Conservation (phyloP, 2,888 invertebrate genomes). For the Tenthredo distinguenda region DNA sequence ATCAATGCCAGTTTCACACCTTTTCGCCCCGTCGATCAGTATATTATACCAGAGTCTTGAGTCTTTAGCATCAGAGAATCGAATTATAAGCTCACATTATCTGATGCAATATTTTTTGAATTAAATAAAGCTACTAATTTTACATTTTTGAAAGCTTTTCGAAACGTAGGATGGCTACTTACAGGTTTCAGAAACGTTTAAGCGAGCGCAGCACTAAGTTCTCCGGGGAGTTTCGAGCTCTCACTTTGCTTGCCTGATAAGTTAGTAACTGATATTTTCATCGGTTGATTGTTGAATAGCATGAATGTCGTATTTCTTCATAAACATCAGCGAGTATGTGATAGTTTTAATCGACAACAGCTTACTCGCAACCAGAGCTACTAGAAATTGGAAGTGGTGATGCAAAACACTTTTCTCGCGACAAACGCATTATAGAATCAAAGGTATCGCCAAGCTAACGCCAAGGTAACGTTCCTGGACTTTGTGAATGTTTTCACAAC, state of each 20-base stretch:
- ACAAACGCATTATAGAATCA: background rate
- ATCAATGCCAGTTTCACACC: too few species aligned
- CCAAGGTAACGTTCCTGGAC: background rate
- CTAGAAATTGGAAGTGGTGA: background rate
- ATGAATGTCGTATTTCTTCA: background rate
- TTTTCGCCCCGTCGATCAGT: too few species aligned
- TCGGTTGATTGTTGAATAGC: background rate
- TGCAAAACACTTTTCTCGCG: background rate
- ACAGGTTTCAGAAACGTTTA: background rate
- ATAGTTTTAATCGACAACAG: too few species aligned
- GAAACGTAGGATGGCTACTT: background rate
- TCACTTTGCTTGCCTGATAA: background rate
- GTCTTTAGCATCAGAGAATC: too few species aligned
- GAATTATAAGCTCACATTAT: too few species aligned
- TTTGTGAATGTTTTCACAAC: background rate
- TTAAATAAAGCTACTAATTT: background rate
- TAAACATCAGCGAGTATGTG: background rate
- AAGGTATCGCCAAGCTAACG: background rate
- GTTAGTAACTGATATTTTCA: background rate
- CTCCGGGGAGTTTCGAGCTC: background rate
- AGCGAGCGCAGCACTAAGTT: background rate
- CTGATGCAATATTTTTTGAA: background rate
- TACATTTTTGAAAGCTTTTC: background rate
- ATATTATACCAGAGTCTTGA: too few species aligned
- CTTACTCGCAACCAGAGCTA: background rate